These are phyloP conservation scores for Platichthys flesus DNA, from an alignment of 2,113 vertebrate genomes.

Conservation along the genomic window DNA sequence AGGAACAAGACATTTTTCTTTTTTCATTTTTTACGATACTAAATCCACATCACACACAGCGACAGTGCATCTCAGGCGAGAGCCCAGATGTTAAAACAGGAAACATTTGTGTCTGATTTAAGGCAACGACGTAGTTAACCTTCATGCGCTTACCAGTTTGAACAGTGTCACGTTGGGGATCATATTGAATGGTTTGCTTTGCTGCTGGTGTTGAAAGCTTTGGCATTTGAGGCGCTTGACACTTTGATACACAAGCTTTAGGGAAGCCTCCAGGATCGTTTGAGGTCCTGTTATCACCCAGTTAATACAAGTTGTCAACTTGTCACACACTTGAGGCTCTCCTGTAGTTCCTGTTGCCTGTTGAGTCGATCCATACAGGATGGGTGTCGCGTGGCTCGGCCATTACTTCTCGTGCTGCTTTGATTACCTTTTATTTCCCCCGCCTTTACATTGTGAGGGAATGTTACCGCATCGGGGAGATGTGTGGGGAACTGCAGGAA, in stretches of 20 bases:
- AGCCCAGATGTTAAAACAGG: neutral
- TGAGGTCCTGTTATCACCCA: constrained; percentile 42
- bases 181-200: constrained; percentile 23
- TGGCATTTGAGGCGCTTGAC: constrained; percentile 32
- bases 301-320: constrained; percentile 27
- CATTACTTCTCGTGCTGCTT: neutral
- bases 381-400: neutral
- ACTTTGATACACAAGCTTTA: constrained; percentile 41
- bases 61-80: neutral
- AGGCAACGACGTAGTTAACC: constrained; percentile 2
- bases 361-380: constrained; percentile 3
- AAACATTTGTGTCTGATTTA: neutral
- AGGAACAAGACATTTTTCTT: neutral
- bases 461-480: constrained; percentile 5
- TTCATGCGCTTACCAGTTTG: constrained; percentile 34
- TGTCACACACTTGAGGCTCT: constrained; percentile 7
- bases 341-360: neutral
- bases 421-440: neutral
- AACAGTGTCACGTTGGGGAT: constrained; percentile 32
- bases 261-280: constrained; percentile 36
- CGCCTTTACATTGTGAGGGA: neutral
- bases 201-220: neutral
- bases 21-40: neutral
- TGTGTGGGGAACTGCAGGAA: constrained; percentile 71
- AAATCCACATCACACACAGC: neutral